Conservation (phyloP, 1,140 invertebrate genomes). For the Cyclina sinensis region DNA sequence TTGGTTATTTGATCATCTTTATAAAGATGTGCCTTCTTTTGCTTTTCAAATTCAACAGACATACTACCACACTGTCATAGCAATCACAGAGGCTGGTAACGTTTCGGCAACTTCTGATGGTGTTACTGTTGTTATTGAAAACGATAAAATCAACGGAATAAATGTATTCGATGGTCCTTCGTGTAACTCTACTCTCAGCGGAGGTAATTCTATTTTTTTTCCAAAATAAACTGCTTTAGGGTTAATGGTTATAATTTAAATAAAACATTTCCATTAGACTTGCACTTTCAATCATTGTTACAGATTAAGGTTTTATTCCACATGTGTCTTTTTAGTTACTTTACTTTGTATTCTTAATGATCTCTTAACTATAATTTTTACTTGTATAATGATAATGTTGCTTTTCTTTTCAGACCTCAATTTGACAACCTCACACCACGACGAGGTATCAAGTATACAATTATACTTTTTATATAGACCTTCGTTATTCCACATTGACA, state of each 20-base stretch:
- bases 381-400: too few species aligned
- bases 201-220: neutral
- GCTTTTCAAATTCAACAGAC: neutral
- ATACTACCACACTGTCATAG: constrained; percentile 9
- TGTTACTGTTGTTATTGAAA: constrained; percentile 44
- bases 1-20: too few species aligned
- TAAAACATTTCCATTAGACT: too few species aligned
- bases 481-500: too few species aligned
- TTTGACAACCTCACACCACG: constrained; percentile 1
- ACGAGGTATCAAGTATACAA: neutral
- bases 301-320: too few species aligned
- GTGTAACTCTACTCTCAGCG: neutral
- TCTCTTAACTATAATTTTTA: too few species aligned
- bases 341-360: too few species aligned
- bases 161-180: neutral
- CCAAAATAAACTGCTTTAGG: too few species aligned
- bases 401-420: constrained; percentile 15
- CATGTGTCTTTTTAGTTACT: too few species aligned
- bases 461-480: too few species aligned
- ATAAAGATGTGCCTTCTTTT: neutral
- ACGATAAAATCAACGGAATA: neutral
- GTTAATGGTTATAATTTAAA: too few species aligned
- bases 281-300: too few species aligned
- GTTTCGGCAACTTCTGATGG: constrained; percentile 52
- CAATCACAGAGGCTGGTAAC: constrained; percentile 20